phyloP scores from a whole-genome alignment of 2,113 vertebrate species.

The Eonycteris spelaea region DNA sequence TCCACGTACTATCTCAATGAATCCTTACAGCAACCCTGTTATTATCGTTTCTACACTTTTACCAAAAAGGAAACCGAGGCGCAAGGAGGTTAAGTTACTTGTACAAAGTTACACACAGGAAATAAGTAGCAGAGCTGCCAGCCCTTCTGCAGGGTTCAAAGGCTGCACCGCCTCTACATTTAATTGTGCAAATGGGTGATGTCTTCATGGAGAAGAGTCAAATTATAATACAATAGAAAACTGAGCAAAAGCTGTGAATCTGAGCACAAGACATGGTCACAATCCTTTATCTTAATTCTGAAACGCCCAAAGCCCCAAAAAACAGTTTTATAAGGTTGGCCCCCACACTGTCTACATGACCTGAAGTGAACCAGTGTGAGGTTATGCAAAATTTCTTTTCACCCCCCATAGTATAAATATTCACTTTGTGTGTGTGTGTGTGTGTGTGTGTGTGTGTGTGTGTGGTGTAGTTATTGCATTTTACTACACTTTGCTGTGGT shows the following conservation, averaged over 20 bases:
- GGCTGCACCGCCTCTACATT: neutral
- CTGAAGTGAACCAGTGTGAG: neutral
- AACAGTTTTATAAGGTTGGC: neutral
- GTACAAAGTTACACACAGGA: neutral
- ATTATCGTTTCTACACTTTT: conserved; percentile 15
- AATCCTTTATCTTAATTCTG: neutral
- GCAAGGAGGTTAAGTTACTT: neutral
- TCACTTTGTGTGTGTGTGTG: neutral
- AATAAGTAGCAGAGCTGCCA: neutral
- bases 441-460: neutral
- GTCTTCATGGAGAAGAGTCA: conserved; percentile 1
- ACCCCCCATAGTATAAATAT: neutral
- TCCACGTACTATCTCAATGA: neutral
- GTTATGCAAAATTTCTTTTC: neutral
- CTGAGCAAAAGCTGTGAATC: neutral
- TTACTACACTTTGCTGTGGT: neutral
- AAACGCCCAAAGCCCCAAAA: conserved; percentile 4
- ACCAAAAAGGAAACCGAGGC: neutral
- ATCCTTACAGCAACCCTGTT: neutral
- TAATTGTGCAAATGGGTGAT: conserved; percentile 9
- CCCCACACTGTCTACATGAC: neutral
- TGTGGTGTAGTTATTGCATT: neutral
- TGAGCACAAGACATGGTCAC: neutral
- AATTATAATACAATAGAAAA: neutral
- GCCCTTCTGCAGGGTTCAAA: neutral